phyloP scores from a whole-genome alignment of 2,797 vertebrate species.

The Leuciscus waleckii region DNA sequence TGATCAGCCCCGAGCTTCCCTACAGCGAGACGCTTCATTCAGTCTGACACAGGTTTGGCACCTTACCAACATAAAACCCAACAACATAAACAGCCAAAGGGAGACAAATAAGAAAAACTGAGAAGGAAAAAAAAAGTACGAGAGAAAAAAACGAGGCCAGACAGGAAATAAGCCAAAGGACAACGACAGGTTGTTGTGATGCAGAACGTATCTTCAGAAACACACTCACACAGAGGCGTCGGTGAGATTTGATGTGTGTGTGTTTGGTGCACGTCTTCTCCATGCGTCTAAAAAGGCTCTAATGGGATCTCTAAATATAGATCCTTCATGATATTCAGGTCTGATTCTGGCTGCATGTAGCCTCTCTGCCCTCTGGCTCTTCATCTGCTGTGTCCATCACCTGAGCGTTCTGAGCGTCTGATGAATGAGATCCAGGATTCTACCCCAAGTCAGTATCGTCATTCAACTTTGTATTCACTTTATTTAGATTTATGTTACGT shows the following conservation, averaged over 20 bases:
- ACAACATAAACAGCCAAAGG: constrained; percentile 39
- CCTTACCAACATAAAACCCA: constrained; percentile 31
- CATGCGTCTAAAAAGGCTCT: constrained; percentile 24
- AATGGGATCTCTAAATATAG: constrained; percentile 46
- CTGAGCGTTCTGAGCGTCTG: constrained; percentile 4
- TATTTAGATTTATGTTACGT: background rate
- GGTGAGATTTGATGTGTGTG: constrained; percentile 13
- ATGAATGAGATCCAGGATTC: constrained; percentile 11
- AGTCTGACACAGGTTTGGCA: constrained; percentile 32
- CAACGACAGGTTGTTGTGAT: constrained; percentile 17
- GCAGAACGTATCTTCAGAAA: background rate
- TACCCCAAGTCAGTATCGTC: background rate
- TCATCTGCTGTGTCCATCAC: constrained; percentile 51
- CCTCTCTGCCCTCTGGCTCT: constrained; percentile 37
- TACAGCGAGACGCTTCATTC: constrained; percentile 22
- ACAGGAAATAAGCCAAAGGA: constrained; percentile 18
- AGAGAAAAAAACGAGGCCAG: constrained; percentile 1
- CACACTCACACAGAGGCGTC: background rate
- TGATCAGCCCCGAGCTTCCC: constrained; percentile 22
- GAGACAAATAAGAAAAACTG: background rate
- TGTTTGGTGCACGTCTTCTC: constrained; percentile 22
- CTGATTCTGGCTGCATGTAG: constrained; percentile 41
- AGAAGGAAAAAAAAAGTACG: background rate
- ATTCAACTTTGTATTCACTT: background rate
- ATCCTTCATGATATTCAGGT: constrained; percentile 49